Percentiles rank a stretch among this genome's conserved stretches.
These are phyloP conservation scores for Brachionus plicatilis DNA, from an alignment of 1,140 invertebrate species.

Conservation along the genomic window DNA sequence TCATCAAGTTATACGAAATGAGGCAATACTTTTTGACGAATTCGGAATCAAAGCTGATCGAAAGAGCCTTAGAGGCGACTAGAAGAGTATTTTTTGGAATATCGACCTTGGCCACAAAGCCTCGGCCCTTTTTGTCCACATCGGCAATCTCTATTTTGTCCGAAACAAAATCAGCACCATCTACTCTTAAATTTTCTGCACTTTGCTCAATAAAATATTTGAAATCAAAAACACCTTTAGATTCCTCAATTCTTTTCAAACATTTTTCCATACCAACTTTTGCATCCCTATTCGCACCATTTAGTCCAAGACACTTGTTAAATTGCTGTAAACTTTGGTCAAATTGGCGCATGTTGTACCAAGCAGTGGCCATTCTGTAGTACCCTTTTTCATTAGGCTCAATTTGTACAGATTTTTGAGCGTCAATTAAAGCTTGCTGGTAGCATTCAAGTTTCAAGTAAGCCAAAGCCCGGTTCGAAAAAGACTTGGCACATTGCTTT, in stretches of 20 bases:
- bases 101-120: background rate
- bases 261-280: background rate
- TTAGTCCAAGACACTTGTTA: background rate
- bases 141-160: background rate
- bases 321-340: background rate
- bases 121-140: background rate
- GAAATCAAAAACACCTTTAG: background rate
- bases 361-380: background rate
- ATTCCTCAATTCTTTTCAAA: background rate
- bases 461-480: slow-evolving; percentile 4
- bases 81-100: slow-evolving; percentile 15
- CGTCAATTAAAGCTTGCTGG: background rate
- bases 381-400: slow-evolving; percentile 14
- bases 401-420: background rate
- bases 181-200: background rate
- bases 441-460: slow-evolving; percentile 14
- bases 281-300: background rate
- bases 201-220: background rate
- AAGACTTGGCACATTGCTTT: background rate
- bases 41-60: slow-evolving; percentile 24
- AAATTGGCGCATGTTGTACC: slow-evolving; percentile 7
- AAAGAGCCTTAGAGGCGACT: slow-evolving; percentile 19
- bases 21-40: background rate
- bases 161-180: slow-evolving; percentile 25
- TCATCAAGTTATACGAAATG: background rate